Evolutionary conservation across 2,113 vertebrate species (phyloP), one percentile per base, ranked within the genome.

Genomic region (Ceyx cyanopectus): DNA sequence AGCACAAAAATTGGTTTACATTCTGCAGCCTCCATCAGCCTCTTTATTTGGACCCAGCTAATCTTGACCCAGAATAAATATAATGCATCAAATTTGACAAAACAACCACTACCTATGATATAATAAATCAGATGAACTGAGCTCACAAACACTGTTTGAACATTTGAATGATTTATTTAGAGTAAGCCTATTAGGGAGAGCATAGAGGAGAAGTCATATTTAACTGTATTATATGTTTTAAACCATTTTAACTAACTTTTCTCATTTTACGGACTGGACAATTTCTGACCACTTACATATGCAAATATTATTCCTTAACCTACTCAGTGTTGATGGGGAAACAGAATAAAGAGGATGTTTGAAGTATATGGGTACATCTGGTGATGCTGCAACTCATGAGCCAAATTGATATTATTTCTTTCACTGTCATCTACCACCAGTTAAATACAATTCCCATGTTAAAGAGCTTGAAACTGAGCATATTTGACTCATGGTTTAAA

Each of bases 401-500:
- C 29, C 85, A 96, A 84, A 79, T 3, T 40, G 15, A 26, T 60
- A 73, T 41, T 84, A 70, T 86, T 89, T 83, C 72, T 68, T 7
- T 60, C 63, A 83, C 8, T 58, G 57, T 53, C 80, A 75, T 76
- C 82, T 94, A 86, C 76, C 51, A 95, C 32, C 67, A 85, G 53
- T 72, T 81, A 89, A 90, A 82, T 48, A 81, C 60, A 90, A 88
- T 87, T 89, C 70, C 56, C 41, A n/a, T 86, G 58, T 92, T 92
- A 96, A 95, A 93, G 41, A 83, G 60, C 43, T 90, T 93, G 72
- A 94, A 95, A 93, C 8, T 22, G 78, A 74, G 50, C 58, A 72
- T 93, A n/a, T 90, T 96, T 94, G 83, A 94, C 95, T 66, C 14
- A 78, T 12, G 14, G 18, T 15, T 95, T 92, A 84, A 89, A 67